A percentile compares a stretch with the other conserved stretches of the same genome.
Evolutionary conservation across 1,140 invertebrate genomes (phyloP).

Genomic region (Eriosoma lanigerum): DNA sequence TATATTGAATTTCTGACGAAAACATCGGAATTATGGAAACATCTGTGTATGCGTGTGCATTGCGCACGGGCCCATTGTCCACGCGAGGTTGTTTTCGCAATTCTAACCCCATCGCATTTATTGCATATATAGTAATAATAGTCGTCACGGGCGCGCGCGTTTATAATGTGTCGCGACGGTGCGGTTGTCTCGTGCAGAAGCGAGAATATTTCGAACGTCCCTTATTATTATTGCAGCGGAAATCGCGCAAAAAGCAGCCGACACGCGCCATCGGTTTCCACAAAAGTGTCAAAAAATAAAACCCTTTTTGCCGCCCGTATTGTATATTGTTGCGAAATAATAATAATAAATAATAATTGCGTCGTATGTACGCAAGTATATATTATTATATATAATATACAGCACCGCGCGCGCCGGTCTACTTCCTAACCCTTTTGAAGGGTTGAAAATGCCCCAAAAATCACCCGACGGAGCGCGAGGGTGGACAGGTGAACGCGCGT

Average conservation of each 20-base stretch:
- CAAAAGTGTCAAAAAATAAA: slow-evolving; percentile 51
- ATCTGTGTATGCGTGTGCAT: slow-evolving; percentile 22
- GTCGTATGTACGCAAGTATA: not conserved
- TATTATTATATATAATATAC: not conserved
- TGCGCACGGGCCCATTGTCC: slow-evolving; percentile 27
- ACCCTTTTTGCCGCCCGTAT: slow-evolving; percentile 16
- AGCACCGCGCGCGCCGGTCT: too few relatives aligned
- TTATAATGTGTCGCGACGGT: too few relatives aligned
- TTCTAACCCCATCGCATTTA: slow-evolving; percentile 13
- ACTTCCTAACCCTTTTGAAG: slow-evolving; percentile 35
- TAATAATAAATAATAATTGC: slow-evolving; percentile 32
- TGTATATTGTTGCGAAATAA: not conserved
- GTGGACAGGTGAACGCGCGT: slow-evolving; percentile 23
- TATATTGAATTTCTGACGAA: slow-evolving; percentile 43
- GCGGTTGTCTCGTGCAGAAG: not conserved
- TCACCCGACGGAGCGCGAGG: slow-evolving; percentile 3
- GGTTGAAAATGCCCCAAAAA: slow-evolving; percentile 49
- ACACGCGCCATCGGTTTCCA: slow-evolving; percentile 50
- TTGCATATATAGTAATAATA: not conserved
- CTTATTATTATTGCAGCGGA: slow-evolving; percentile 4
- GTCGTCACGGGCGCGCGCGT: slow-evolving; percentile 1
- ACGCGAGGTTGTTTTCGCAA: slow-evolving; percentile 31
- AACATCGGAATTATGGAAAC: slow-evolving; percentile 44
- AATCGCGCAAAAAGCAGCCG: slow-evolving; percentile 45
- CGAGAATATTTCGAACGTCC: not conserved